Conservation (phyloP, 2,888 invertebrate genomes). For the Lamellibrachia satsuma region DNA sequence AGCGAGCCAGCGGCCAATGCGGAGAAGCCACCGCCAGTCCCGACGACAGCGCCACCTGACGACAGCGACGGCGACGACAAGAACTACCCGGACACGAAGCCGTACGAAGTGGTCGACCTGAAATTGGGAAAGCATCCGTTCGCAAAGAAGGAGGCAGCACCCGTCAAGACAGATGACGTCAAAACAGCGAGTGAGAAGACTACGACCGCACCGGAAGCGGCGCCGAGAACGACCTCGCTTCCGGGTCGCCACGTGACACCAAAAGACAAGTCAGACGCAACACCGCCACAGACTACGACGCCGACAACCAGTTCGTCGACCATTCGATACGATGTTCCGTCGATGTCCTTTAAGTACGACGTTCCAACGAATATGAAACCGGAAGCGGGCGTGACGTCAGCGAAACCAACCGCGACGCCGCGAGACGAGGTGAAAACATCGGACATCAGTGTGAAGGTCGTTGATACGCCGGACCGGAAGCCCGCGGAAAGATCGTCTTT, state of each 20-base stretch:
- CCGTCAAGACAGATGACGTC: neutral
- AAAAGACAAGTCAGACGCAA: neutral
- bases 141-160: neutral
- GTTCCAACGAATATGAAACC: neutral
- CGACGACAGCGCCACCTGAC: conserved; percentile 3
- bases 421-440: neutral
- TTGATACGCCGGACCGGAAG: neutral
- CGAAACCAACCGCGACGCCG: neutral
- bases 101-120: neutral
- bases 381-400: neutral
- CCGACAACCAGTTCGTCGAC: neutral
- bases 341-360: neutral
- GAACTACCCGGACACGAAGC: neutral
- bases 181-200: neutral
- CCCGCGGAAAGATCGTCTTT: neutral
- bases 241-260: neutral
- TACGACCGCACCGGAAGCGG: neutral
- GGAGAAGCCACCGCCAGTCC: neutral
- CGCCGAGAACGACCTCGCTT: neutral
- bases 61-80: neutral
- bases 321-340: neutral
- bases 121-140: neutral
- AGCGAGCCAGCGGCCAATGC: neutral
- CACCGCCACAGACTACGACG: neutral
- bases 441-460: conserved; percentile 1